These are phyloP conservation scores for Phodopus roborovskii DNA, from an alignment of 2,113 vertebrate species.

Conservation along the genomic window DNA sequence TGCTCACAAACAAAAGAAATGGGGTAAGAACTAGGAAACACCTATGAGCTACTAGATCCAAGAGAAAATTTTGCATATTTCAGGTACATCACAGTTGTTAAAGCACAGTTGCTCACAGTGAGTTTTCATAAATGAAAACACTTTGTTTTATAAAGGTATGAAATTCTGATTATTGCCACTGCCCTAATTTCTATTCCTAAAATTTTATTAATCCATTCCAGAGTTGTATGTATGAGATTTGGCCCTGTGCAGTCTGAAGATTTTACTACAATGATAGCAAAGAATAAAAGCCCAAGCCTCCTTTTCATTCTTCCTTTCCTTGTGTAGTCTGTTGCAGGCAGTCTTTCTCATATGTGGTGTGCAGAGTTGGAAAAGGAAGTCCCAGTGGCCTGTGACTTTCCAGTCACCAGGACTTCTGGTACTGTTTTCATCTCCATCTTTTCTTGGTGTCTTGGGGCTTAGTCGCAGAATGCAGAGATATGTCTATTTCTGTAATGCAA, in stretches of 20 bases:
- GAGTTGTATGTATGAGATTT: not conserved
- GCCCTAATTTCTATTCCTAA: not conserved
- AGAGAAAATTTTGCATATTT: not conserved
- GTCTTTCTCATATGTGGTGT: not conserved
- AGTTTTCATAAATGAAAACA: not conserved
- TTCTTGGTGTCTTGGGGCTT: not conserved
- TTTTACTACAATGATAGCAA: not conserved
- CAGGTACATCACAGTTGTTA: not conserved
- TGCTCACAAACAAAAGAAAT: not conserved
- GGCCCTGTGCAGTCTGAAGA: not conserved
- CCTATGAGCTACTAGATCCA: not conserved
- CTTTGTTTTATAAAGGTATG: not conserved
- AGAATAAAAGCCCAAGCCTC: not conserved
- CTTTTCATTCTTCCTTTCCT: not conserved
- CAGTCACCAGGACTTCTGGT: not conserved
- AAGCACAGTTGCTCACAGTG: not conserved
- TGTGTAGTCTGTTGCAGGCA: not conserved
- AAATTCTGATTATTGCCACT: not conserved
- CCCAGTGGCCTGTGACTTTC: not conserved
- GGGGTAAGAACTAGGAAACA: not conserved
- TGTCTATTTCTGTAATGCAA: slow-evolving; percentile 9
- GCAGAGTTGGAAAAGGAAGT: slow-evolving; percentile 6
- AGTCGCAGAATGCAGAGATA: slow-evolving; percentile 8
- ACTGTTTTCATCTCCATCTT: slow-evolving; percentile 14
- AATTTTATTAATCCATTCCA: not conserved